Base-by-base conservation (phyloP, 2,797 vertebrate species). In the Paedocypris micromegethes region DNA sequence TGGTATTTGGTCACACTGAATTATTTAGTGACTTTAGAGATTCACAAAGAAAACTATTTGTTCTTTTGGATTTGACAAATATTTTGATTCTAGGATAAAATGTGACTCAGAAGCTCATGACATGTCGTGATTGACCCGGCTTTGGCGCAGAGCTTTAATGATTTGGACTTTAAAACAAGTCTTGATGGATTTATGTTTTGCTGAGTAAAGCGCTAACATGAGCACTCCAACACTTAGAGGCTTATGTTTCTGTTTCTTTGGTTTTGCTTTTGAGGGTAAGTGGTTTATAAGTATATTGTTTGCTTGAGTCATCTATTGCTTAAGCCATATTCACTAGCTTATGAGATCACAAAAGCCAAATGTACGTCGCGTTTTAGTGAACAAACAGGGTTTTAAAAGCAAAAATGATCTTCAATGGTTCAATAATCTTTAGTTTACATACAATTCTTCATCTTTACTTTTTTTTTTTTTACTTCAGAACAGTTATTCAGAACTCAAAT, bases 121-220 rank as follows among this genome's bases (percentile, higher is more conserved):
- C 71, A 73, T 72, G 79, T 83, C 67, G 83, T 83, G 67, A 70
- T 79, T 85, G 83, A 74, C 78, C 81, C 77, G 68, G 82, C 76
- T 79, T 63, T 44, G 44, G 46, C 4, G 3, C 51, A 42, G 45
- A 44, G 59, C 42, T 23, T 59, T 59, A 59, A 52, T 58, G 52
- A 59, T 57, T 59, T 45, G 8, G 56, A 42, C 66, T 78, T 84
- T 82, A 82, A 86, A 80, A 69, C 66, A 60, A 64, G 57, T 73
- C 52, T 47, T 58, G 55, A 66, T 58, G 72, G 54, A 51, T 58
- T 66, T 70, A 55, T 59, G 53, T 54, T 73, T 61, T 66, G 58
- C 58, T 62, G 69, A 48, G 5, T 55, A 44, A 64, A 71, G 60
- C 68, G 64, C 64, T 74, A 64, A 70, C 49, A 67, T 42, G 62